Evolutionary conservation across 2,888 invertebrate genomes (phyloP), one percentile per base, ranked within the genome.

Genomic region (Cantharis nigra): DNA sequence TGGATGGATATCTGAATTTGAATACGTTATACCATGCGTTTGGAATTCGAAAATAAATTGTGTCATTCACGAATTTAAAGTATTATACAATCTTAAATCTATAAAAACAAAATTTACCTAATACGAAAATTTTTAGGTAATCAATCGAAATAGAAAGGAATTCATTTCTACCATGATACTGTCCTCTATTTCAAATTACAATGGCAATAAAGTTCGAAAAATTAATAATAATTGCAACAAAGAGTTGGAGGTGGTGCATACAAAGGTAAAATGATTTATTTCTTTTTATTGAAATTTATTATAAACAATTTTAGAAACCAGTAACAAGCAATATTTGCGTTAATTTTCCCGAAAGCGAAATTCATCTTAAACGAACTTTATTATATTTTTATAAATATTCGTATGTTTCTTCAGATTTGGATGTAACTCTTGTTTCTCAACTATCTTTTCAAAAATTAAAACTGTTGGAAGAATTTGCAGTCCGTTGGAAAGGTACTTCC

Each of bases 401-500:
- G 77, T 93, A 95, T 85, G 90, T 90, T 78, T 89, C 91, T 0
- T 87, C 89, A 73, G 86, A 90, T 7, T 92, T 93, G 84, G 97
- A 97, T 88, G 94, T 97, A 70, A 96, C 96, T 0, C 91, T 97
- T n/a, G 95, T 96, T 1, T 93, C 96, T 14, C 97, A 97, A 86
- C 90, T 97, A 82, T 96, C 96, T 65, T 94, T 94, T 91, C 97
- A 97, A 84, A 90, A 97, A 63, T 87, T 97, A 80, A 94, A 95
- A 88, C 94, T 96, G 90, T 90, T 97, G 69, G 96, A 96, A 88
- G 92, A 94, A 79, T 89, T 97, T 16, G 94, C 94, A 80, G 93
- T 93, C 85, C 93, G 95, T 88, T 97, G 97, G 97, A 92, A 93
- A 88, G 94, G 94, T 93, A 86, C 9, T 13, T 18, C 3, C 1